Evolutionary conservation across 2,113 vertebrate species (phyloP).

Genomic region (Sinocyclocheilus anshuiensis): DNA sequence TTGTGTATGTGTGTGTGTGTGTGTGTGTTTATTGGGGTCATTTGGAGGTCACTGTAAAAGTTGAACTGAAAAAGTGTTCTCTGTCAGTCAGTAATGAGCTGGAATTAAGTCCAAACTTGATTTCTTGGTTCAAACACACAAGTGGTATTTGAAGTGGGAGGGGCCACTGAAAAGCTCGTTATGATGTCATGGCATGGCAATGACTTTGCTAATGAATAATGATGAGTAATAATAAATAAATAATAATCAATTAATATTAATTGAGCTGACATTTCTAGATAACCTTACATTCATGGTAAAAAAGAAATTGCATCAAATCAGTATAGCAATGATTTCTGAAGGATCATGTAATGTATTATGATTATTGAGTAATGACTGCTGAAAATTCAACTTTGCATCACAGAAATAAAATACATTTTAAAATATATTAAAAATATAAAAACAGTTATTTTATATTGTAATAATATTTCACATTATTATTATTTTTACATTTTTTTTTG

Average conservation of each 20-base stretch:
- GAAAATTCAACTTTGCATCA: not conserved
- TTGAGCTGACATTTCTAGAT: not conserved
- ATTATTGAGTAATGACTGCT: not conserved
- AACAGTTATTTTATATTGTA: not conserved
- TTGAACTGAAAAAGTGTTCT: not conserved
- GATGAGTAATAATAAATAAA: too few relatives aligned
- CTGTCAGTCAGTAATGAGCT: not conserved
- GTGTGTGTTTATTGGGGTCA: conserved; percentile 3
- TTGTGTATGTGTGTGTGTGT: conserved; percentile 25
- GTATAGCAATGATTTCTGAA: not conserved
- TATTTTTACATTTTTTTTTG: too few relatives aligned
- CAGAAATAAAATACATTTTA: not conserved
- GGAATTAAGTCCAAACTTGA: not conserved
- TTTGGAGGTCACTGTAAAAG: not conserved
- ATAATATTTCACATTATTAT: not conserved
- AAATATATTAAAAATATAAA: too few relatives aligned
- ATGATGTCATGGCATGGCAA: too few relatives aligned
- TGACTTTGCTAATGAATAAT: not conserved
- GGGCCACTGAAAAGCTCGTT: too few relatives aligned
- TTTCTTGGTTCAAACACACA: not conserved
- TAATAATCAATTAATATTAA: too few relatives aligned
- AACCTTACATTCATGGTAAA: not conserved
- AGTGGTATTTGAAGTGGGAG: too few relatives aligned
- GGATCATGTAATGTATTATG: not conserved
- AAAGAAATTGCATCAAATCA: not conserved